A percentile compares a stretch with the other conserved stretches of the same genome.
Conservation (phyloP, 2,797 vertebrate species). For the Trachops cirrhosus region DNA sequence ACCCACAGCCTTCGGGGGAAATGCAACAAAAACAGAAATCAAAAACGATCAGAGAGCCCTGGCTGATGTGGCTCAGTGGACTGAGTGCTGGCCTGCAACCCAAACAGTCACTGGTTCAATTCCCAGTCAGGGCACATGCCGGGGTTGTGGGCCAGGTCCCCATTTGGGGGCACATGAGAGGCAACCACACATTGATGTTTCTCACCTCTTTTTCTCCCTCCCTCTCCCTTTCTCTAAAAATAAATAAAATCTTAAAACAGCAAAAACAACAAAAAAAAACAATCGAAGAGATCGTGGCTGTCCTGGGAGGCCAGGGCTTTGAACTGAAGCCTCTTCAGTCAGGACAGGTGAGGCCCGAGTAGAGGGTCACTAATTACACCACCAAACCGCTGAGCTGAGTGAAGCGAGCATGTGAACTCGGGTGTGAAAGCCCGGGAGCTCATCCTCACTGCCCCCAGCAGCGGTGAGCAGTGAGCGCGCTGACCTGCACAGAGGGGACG, state of each 20-base stretch:
- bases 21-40: not conserved
- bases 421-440: not conserved
- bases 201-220: no score
- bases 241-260: not conserved
- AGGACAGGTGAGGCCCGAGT: not conserved
- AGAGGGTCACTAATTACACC: not conserved
- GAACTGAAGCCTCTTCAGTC: not conserved
- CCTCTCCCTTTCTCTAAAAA: no score
- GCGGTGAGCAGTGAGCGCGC: not conserved
- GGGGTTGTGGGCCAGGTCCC: no score
- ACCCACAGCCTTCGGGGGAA: not conserved
- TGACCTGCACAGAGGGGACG: not conserved
- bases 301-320: not conserved
- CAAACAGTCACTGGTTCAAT: no score
- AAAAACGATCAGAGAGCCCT: not conserved
- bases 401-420: not conserved
- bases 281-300: not conserved
- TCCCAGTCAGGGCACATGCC: no score
- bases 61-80: no score
- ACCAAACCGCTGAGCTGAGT: not conserved
- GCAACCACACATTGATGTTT: no score
- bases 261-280: not conserved
- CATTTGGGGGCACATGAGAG: no score
- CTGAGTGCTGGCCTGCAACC: no score
- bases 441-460: accelerated